Base-by-base conservation (phyloP, 2,888 invertebrate species). In the Netelia fuscicornis region DNA sequence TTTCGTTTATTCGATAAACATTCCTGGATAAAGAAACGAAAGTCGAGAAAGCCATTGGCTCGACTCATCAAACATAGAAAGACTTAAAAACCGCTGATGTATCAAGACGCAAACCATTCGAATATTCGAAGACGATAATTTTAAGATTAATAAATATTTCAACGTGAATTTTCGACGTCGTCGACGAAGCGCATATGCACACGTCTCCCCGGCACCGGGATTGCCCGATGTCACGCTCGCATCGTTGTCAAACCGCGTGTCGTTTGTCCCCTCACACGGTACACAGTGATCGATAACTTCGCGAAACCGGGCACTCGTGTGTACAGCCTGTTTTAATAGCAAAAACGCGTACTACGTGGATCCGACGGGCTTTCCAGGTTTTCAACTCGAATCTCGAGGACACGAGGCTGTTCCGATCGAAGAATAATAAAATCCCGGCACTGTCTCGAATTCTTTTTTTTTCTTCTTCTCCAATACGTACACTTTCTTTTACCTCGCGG, bases 221-320 rank as follows among this genome's bases (percentile, higher is more conserved):
- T 56, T 64, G 70, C 20, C 42, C 78, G 71, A 65, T 82, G 85
- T 75, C 85, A 85, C 85, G 81, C 65, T 85, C 70, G 78, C 81
- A 75, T 65, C 75, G 79, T 81, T 67, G 68, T 82, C 78, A 79
- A 74, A 82, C 85, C 85, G 85, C 81, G 81, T 85, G 81, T 85
- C 71, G 72, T 84, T 17, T 74, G 44, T 54, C 17, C 70, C 65
- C 56, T 52, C 72, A 48, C 48, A 58, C 68, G 60, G 17, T 68
- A 44, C 44, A 60, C 13, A 25, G 75, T 84, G 81, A 85, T 85
- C 85, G 85, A 85, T 85, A 85, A 82, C 52, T 75, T 60, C 44
- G 70, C 71, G 58, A 70, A 81, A 74, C 84, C 81, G 77, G 56
- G 62, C 64, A 48, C 74, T 64, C 79, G n/a, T 17, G 58, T 20